Evolutionary conservation across 2,113 vertebrate genomes (phyloP), one percentile per base, ranked within the genome.

Genomic region (Chionomys nivalis): DNA sequence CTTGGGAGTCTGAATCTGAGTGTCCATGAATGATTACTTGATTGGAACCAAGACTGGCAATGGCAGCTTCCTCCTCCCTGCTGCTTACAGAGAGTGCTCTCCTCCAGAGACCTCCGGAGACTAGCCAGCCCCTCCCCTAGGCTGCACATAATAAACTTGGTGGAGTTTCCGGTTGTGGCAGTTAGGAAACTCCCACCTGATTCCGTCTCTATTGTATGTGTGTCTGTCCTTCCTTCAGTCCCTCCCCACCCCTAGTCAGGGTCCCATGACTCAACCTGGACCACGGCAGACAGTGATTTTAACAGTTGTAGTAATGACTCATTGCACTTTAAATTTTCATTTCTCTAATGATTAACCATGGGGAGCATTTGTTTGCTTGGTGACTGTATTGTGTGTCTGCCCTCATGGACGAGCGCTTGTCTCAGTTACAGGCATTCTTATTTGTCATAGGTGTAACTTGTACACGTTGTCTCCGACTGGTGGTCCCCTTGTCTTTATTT

Each of bases 401-500:
- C 14, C 47, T 61, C 31, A 47, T 78, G 6, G 82, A 90, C 85
- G 65, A 76, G 11, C 63, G 14, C 3, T 79, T 82, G 47, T 86
- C 61, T 93, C 87, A 63, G 83, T 90, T 81, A 42, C 66, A 72
- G 61, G 36, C 83, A 47, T 75, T 96, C n/a, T 91, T 83, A 6
- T 92, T 55, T 44, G 12, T 82, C 39, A 70, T 36, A 39, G 17
- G 68, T n/a, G 11, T n/a, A 70, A 89, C 81, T 81, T 81, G 11
- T 92, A 66, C 76, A 33, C 87, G 63, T 94, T 90, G 68, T 87
- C 55, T 92, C 68, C 16, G 24, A 2, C 42, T 58, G 66, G 52
- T 58, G 70, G 3, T 21, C 90, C 83, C 11, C 6, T 73, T 14
- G 81, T 72, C n/a, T 70, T 78, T 93, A 52, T 49, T 83, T 92